These are phyloP conservation scores for Ericerus pela DNA, from an alignment of 1,140 invertebrate genomes.

Conservation along the genomic window DNA sequence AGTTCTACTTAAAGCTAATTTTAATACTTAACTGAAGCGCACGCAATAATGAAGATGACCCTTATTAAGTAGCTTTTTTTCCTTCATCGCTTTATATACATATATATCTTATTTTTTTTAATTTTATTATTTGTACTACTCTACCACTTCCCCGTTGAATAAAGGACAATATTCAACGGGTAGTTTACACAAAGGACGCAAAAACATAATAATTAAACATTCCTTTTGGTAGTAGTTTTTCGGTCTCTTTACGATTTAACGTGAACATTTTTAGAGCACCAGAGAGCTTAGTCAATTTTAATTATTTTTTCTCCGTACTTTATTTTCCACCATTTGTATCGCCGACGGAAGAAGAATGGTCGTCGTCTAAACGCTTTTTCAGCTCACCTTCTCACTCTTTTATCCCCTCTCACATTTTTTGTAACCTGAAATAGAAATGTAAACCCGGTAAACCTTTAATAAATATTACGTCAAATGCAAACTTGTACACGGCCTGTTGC, in stretches of 20 bases:
- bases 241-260: conserved; percentile 9
- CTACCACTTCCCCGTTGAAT: too few species aligned
- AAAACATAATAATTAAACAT: conserved; percentile 12
- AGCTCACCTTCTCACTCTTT: too few species aligned
- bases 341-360: neutral
- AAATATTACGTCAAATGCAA: conserved; percentile 10
- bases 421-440: neutral
- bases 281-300: conserved; percentile 8
- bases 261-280: conserved; percentile 6
- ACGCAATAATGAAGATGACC: conserved; percentile 10
- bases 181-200: conserved; percentile 7
- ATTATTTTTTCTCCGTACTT: conserved; percentile 3
- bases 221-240: conserved; percentile 6
- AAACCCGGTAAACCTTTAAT: conserved; percentile 8
- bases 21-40: conserved; percentile 4
- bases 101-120: too few species aligned
- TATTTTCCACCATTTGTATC: neutral
- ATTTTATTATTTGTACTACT: too few species aligned
- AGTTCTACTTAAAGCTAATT: conserved; percentile 9
- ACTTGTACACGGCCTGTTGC: conserved; percentile 5
- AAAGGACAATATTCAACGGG: conserved; percentile 11
- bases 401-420: too few species aligned
- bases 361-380: neutral
- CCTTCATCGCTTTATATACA: neutral
- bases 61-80: conserved; percentile 6